Percentiles rank a stretch among this genome's conserved stretches.
Conservation (phyloP, 2,888 invertebrate species). For the Chydorus sphaericus region DNA sequence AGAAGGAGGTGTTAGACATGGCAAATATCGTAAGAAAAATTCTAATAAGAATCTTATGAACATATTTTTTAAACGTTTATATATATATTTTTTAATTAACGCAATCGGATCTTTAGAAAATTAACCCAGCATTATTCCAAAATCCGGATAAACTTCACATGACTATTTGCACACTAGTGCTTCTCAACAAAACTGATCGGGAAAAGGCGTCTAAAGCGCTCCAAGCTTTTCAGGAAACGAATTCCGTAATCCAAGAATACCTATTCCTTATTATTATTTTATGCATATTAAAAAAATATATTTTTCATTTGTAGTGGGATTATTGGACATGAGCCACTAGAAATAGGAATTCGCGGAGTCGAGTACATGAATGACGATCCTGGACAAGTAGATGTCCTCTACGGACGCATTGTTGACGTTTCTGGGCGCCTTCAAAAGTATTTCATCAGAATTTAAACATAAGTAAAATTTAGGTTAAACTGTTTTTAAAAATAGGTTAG, state of each 20-base stretch:
- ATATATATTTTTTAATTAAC: slow-evolving; percentile 13
- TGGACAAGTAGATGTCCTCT: slow-evolving; percentile 58
- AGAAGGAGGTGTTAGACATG: slow-evolving; percentile 25
- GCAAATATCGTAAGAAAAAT: slow-evolving; percentile 25
- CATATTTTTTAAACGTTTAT: not conserved
- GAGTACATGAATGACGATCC: slow-evolving; percentile 94
- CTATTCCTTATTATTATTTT: not conserved
- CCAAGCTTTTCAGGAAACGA: too few species aligned
- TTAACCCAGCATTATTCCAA: slow-evolving; percentile 63
- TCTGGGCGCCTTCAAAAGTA: slow-evolving; percentile 41
- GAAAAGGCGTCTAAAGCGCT: slow-evolving; percentile 46
- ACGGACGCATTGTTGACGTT: slow-evolving; percentile 40
- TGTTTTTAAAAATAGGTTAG: too few species aligned
- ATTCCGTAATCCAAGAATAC: too few species aligned
- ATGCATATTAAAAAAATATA: slow-evolving; percentile 22
- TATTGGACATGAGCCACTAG: slow-evolving; percentile 33
- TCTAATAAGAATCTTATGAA: not conserved
- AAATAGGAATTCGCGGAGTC: slow-evolving; percentile 48
- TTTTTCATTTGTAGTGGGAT: slow-evolving; percentile 6
- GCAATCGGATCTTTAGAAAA: too few species aligned
- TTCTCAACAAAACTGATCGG: slow-evolving; percentile 63
- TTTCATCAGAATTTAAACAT: too few species aligned
- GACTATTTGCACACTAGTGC: slow-evolving; percentile 58
- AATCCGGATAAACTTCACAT: slow-evolving; percentile 59
- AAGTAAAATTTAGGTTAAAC: too few species aligned